Conservation (phyloP, 1,140 invertebrate species). For the Armadillidium nasatum region DNA sequence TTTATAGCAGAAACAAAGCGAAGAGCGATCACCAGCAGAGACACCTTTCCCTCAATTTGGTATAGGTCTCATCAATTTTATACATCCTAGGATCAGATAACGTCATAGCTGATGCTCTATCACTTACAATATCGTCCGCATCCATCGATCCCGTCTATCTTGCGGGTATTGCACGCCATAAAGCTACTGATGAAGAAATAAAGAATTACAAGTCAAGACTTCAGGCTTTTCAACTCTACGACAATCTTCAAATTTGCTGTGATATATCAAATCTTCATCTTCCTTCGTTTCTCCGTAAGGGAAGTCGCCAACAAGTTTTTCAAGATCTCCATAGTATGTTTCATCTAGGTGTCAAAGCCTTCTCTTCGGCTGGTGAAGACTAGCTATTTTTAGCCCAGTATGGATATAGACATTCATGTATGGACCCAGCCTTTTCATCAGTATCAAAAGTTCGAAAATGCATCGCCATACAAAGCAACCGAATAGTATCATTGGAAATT, state of each 20-base stretch:
- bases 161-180: background rate
- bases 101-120: background rate
- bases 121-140: background rate
- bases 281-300: background rate
- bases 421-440: too few species aligned
- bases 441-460: too few species aligned
- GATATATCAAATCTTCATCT: background rate
- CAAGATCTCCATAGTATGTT: too few species aligned
- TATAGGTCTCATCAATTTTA: background rate
- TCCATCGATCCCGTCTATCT: background rate
- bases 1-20: conserved; percentile 7
- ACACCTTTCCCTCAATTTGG: background rate
- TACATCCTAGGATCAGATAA: conserved; percentile 5
- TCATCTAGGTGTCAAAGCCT: too few species aligned
- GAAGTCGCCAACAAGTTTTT: too few species aligned
- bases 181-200: background rate
- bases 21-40: conserved; percentile 8
- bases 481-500: too few species aligned
- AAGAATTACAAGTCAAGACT: background rate
- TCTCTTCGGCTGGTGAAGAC: too few species aligned
- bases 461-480: too few species aligned
- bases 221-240: background rate
- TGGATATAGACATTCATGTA: too few species aligned
- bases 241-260: conserved; percentile 5
- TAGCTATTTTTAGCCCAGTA: too few species aligned